Evolutionary conservation across 2,888 invertebrate genomes (phyloP).

Genomic region (Lasius fuliginosus): DNA sequence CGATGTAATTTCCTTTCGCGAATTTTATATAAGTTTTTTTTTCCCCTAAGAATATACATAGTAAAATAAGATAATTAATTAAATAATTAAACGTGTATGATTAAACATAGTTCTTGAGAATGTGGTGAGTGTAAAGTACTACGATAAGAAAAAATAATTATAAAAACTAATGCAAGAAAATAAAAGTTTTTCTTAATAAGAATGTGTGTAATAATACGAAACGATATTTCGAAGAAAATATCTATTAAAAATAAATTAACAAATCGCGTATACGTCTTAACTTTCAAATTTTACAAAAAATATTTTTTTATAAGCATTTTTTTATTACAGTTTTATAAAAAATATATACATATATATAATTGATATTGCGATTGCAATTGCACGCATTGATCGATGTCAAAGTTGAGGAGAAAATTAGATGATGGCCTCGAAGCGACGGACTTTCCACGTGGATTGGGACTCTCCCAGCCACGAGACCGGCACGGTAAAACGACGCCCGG

Average conservation of each 20-base stretch:
- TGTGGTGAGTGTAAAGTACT: neutral
- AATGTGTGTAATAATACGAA: neutral
- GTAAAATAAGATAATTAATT: constrained; percentile 7
- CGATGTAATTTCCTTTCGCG: constrained; percentile 60
- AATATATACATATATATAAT: neutral
- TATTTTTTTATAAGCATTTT: neutral
- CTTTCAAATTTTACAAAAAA: neutral
- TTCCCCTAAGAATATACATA: neutral
- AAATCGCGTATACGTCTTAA: too few relatives aligned
- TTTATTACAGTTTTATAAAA: neutral
- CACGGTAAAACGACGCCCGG: constrained; percentile 90
- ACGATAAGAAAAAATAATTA: neutral
- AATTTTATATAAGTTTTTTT: constrained; percentile 31
- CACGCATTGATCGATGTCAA: constrained; percentile 23
- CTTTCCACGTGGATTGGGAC: constrained; percentile 90
- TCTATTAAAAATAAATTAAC: neutral
- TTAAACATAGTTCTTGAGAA: neutral
- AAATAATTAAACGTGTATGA: neutral
- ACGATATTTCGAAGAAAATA: neutral
- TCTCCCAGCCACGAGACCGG: constrained; percentile 91
- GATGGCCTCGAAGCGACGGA: constrained; percentile 78
- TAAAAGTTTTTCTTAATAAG: neutral
- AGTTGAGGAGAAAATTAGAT: neutral
- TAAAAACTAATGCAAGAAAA: neutral
- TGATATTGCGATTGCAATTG: neutral